Percentiles rank a stretch among this genome's conserved stretches.
Conservation (phyloP, 2,113 vertebrate species). For the Eublepharis macularius region DNA sequence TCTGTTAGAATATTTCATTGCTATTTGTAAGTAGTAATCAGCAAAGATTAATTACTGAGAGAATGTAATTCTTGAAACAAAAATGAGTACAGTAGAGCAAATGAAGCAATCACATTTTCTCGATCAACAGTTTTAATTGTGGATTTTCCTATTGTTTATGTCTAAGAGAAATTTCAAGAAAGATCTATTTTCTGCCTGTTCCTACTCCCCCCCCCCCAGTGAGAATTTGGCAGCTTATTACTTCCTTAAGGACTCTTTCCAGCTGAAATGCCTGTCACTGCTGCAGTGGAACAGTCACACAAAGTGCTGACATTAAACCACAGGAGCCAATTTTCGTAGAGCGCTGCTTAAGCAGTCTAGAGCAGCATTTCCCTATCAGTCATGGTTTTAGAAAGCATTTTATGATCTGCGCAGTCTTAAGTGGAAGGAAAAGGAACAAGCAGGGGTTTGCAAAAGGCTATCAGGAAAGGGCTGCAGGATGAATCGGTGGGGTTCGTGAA, state of each 20-base stretch:
- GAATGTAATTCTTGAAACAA: not conserved
- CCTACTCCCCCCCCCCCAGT: not conserved
- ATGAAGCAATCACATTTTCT: not conserved
- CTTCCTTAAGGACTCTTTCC: conserved; percentile 48
- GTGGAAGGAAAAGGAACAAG: not conserved
- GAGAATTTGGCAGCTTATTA: conserved; percentile 51
- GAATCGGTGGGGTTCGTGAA: not conserved
- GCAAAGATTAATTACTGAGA: not conserved
- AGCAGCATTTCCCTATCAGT: conserved; percentile 42
- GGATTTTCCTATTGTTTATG: not conserved
- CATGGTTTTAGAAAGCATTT: conserved; percentile 36
- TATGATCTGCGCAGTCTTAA: conserved; percentile 49
- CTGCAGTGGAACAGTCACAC: conserved; percentile 34
- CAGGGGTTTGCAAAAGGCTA: conserved; percentile 20
- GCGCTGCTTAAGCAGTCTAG: conserved; percentile 54
- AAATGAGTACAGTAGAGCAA: not conserved
- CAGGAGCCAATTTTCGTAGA: conserved; percentile 55
- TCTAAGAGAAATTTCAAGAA: not conserved
- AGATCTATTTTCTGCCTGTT: not conserved
- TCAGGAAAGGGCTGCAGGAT: conserved; percentile 25
- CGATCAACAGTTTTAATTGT: not conserved
- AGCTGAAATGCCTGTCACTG: conserved; percentile 45
- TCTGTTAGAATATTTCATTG: not conserved
- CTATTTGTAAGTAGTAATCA: no score
- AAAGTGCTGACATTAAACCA: conserved; percentile 63